Evolutionary conservation across 1,140 invertebrate species (phyloP), one percentile per base, ranked within the genome.

Genomic region (Drosophila gunungcola): DNA sequence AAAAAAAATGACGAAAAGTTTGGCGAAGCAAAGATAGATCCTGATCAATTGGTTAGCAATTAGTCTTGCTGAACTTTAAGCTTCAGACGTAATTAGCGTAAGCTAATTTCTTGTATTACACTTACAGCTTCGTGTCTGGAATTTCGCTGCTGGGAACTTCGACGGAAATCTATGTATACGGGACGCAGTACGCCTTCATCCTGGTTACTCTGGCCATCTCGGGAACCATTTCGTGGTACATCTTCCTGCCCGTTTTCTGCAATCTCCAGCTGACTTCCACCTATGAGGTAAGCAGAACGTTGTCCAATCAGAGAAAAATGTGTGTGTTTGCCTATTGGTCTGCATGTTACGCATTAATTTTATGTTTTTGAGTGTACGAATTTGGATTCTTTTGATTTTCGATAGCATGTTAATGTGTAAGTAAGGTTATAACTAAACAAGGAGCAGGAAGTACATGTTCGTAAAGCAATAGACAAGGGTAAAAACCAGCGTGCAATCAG

Each of bases 191-290:
- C 73, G 93, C 95, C 1, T 95, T 94, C 68, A 94, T 96, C 16
- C 92, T 95, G 9, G 91, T 94, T n/a, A 94, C 94, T 0, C 93
- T 96, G 56, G 93, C 95, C 29, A 83, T 96, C 11, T 95, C 95
- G 73, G 95, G 95, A 25, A 78, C 96, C 4, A 93, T 95, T 1
- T 95, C 97, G 86, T 95, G 95, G 2, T 94, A 95, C 75, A 93
- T 97, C 3, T 97, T 96, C 86, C 92, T 98, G 42, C 97, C 97
- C 0, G 95, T 98, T 1, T 98, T 97, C 91, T 96, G 97, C 90
- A 94, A 96, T 27, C 94, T 98, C 2, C 94, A 95, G 81, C 92
- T 97, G 21, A 97, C 96, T 29, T 97, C 96, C 54, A 96, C 96
- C 46, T 98, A 97, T 93, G 96, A 97, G 94, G 96, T 96, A 94